Evolutionary conservation across 1,140 invertebrate species (phyloP).

Genomic region (Sinella curviseta): DNA sequence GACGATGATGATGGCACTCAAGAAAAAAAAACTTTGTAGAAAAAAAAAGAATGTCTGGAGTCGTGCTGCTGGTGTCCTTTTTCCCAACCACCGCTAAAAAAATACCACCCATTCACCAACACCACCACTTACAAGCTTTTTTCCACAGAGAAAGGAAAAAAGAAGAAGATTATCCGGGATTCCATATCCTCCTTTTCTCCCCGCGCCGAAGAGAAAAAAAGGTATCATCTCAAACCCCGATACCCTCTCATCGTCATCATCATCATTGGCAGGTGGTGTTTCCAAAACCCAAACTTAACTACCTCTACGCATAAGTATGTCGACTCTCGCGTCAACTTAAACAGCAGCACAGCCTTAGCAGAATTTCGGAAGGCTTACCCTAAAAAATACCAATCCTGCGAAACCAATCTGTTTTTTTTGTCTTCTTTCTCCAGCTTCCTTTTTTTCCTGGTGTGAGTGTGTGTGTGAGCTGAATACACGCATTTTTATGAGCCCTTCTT

Average conservation of each 20-base stretch:
- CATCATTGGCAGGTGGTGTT: neutral
- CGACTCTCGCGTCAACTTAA: neutral
- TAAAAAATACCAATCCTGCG: no score
- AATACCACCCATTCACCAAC: neutral
- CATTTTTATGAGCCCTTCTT: neutral
- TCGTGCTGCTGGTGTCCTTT: no score
- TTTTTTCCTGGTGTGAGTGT: no score
- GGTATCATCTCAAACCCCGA: neutral
- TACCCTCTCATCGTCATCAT: neutral
- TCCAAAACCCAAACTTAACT: neutral
- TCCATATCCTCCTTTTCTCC: neutral
- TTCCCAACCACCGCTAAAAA: neutral
- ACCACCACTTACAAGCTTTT: neutral
- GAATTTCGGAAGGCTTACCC: neutral
- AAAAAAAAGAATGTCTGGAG: no score
- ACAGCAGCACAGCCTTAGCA: neutral
- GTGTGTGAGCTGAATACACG: neutral
- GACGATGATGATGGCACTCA: no score
- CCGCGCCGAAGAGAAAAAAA: no score
- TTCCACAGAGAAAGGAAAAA: neutral
- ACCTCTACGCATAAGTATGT: neutral
- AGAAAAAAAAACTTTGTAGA: no score
- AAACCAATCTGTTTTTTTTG: neutral
- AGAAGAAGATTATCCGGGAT: slow-evolving; percentile 12
- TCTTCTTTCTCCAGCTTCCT: neutral